Evolutionary conservation across 2,888 invertebrate species (phyloP), one percentile per base, ranked within the genome.

Genomic region (Prenolepis imparis): DNA sequence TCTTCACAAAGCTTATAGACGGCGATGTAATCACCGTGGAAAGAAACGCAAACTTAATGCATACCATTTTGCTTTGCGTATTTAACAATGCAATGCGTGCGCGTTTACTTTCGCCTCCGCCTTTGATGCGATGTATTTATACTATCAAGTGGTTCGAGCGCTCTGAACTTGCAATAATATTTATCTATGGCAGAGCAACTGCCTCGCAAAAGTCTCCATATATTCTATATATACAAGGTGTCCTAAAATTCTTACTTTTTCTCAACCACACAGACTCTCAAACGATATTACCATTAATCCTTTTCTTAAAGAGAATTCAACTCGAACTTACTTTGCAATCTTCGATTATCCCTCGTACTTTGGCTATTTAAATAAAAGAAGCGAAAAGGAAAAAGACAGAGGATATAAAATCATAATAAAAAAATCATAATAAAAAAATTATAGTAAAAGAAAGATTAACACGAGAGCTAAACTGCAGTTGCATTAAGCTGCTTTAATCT

Each of bases 101-200:
- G 78, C 75, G 80, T 83, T 85, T 84, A 80, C 82, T 78, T 89
- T 84, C 74, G 86, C 84, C 87, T 72, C 66, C 80, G 70, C 63
- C 86, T 84, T 61, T 83, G 84, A 89, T 84, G 84, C 64, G 88
- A 85, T 92, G 88, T 92, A 92, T 92, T 92, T 92, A 90, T 90
- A 91, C 85, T 87, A 85, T 92, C 91, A 87, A 92, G 92, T 92
- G 92, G 89, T 90, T 90, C 86, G 85, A 88, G 88, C 90, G 86
- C 85, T 86, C 85, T 55, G 75, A 82, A 83, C 84, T 82, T 84
- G 86, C 85, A 90, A 91, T 92, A 92, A 91, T 90, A 91, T 91
- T 92, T 92, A 90, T 92, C 90, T 88, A 86, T 66, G 59, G 84
- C 63, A 36, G 52, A 52, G 72, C 72, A 86, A 87, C 87, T 75